Evolutionary conservation across 2,888 invertebrate genomes (phyloP), one percentile per base, ranked within the genome.

Genomic region (Archaeoteleia sp.): DNA sequence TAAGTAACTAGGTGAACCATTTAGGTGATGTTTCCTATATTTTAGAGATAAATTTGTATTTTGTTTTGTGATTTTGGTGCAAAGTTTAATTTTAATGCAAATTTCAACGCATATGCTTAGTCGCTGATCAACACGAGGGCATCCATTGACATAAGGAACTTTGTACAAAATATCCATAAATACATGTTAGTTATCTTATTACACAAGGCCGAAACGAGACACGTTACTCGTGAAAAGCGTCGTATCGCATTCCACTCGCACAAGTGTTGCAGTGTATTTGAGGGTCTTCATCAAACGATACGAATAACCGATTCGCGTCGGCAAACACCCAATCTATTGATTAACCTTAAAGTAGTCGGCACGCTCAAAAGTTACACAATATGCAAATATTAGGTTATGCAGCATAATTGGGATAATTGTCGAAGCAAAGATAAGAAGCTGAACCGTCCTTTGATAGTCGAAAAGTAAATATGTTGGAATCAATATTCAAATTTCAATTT

Each of bases 91-190:
- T n/a, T n/a, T 20, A 8, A 29, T 34, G 25, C 55, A 57, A 62
- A 27, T 68, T 68, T 63, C 68, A 68, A 68, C 60, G 63, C 68
- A 58, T 60, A 43, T 63, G 68, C 63, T 68, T 63, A 60, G 42
- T 60, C 54, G 48, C 39, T 43, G 45, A 63, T 63, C 67, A 67
- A 67, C 57, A 43, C 60, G 37, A 69, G 60, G 69, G 69, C 65
- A 69, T 69, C 55, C 65, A 67, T 65, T 63, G 65, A 61, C 54
- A 55, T 65, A 69, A 65, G 43, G 55, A 65, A 65, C 37, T 58
- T 62, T 69, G 65, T 65, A 69, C 65, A 69, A 65, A 68, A 48
- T 69, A 69, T 46, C 61, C 63, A 34, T 65, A 57, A 63, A 39
- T 69, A 60, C 55, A 49, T 69, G 61, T 69, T 69, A 65, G 63